These are phyloP conservation scores for Melinopterus prodromus DNA, from an alignment of 2,888 invertebrate species.

Conservation along the genomic window DNA sequence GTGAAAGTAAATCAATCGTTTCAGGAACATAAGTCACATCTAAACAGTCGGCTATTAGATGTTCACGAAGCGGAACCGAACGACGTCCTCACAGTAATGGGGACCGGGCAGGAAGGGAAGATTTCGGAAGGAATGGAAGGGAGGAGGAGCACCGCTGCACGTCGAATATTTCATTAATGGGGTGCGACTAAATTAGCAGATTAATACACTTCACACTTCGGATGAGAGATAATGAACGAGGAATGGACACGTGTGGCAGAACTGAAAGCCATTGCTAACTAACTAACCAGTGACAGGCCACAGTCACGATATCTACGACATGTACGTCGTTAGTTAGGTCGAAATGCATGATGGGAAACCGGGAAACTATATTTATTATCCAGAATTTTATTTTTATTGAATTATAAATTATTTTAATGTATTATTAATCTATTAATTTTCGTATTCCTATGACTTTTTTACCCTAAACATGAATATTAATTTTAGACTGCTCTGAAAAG, in stretches of 20 bases:
- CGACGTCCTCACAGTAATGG: conserved; percentile 7
- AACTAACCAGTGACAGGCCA: neutral
- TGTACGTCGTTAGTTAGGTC: neutral
- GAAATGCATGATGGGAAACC: neutral
- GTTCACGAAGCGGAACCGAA: conserved; percentile 48
- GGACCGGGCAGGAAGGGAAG: neutral
- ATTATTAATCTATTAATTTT: no score
- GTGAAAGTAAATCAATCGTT: conserved; percentile 45
- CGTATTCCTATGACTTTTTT: no score
- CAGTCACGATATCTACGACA: neutral
- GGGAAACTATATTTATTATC: neutral
- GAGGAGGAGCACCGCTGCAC: neutral
- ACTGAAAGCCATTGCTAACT: neutral
- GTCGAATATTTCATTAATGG: neutral
- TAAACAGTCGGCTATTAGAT: conserved; percentile 49
- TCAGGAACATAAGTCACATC: conserved; percentile 45
- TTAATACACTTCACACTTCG: conserved; percentile 4
- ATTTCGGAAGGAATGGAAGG: neutral
- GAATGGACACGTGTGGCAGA: neutral
- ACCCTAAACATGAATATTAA: no score
- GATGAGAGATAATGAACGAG: neutral
- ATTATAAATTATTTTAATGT: no score
- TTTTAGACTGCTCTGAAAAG: no score
- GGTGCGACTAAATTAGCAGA: conserved; percentile 4
- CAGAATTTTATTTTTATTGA: no score